Percentiles rank a stretch among this genome's conserved stretches.
These are phyloP conservation scores for Ectropis grisescens DNA, from an alignment of 1,140 invertebrate species.

Conservation along the genomic window DNA sequence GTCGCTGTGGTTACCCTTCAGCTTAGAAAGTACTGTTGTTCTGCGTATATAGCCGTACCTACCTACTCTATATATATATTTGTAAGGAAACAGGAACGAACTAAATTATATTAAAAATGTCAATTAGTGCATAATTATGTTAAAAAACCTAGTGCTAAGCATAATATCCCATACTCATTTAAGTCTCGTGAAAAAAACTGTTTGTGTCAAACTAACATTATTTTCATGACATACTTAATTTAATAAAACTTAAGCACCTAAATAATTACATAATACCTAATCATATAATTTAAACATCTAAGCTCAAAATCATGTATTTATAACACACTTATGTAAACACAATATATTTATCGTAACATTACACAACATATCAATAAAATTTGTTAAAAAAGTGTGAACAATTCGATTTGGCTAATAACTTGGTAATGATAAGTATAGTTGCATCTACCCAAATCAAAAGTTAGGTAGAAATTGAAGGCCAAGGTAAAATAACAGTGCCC, in stretches of 20 bases:
- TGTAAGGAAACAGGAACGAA: too few relatives aligned
- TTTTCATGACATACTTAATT: background rate
- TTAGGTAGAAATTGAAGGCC: background rate
- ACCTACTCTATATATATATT: too few relatives aligned
- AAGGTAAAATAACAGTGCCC: too few relatives aligned
- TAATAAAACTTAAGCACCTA: too few relatives aligned
- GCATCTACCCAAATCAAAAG: constrained; percentile 27
- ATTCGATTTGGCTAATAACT: constrained; percentile 63
- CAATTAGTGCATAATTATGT: too few relatives aligned
- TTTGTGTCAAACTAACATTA: background rate
- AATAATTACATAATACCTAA: constrained; percentile 23
- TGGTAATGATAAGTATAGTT: constrained; percentile 33
- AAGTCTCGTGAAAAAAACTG: too few relatives aligned
- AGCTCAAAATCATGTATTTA: constrained; percentile 29
- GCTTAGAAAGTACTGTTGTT: too few relatives aligned
- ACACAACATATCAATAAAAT: constrained; percentile 64
- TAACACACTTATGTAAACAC: constrained; percentile 34
- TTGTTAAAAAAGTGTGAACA: constrained; percentile 60
- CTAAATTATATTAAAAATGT: too few relatives aligned
- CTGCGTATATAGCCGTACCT: too few relatives aligned
- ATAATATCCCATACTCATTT: too few relatives aligned
- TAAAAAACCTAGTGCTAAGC: too few relatives aligned
- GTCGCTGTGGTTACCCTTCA: too few relatives aligned
- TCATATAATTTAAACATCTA: constrained; percentile 27
- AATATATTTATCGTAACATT: constrained; percentile 37